Conservation (phyloP, 30 jellyfish, hydroid and myxozoan species). For the Nemopilema nomurai region DNA sequence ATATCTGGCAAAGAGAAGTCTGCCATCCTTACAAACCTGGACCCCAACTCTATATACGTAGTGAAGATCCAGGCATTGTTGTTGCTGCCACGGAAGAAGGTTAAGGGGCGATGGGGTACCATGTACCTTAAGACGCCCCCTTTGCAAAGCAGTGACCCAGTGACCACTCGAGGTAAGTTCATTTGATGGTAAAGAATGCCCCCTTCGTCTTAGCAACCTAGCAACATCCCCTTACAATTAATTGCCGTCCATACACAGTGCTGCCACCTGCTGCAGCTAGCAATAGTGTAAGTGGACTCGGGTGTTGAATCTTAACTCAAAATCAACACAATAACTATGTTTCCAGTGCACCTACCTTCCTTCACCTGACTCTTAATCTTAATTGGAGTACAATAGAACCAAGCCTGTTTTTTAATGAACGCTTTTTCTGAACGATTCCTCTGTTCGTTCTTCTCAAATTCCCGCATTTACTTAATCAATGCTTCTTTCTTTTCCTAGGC, state of each 20-base stretch:
- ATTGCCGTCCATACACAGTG: background rate
- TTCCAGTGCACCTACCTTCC: too few relatives aligned
- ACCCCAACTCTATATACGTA: conserved; percentile 27
- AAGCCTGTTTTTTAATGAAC: too few relatives aligned
- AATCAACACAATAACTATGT: too few relatives aligned
- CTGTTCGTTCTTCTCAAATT: too few relatives aligned
- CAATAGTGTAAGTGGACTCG: too few relatives aligned
- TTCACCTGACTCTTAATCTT: too few relatives aligned
- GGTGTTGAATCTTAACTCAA: too few relatives aligned
- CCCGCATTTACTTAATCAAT: too few relatives aligned
- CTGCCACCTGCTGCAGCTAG: background rate
- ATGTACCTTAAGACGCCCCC: conserved; percentile 56
- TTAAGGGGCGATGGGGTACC: conserved; percentile 50
- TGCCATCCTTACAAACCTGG: conserved; percentile 18
- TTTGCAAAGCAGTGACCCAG: background rate
- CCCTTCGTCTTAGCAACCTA: background rate
- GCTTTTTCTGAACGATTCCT: too few relatives aligned
- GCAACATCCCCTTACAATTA: background rate
- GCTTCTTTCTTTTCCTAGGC: too few relatives aligned
- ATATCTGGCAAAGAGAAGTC: conserved; percentile 32
- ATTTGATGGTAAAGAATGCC: background rate
- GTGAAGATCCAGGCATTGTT: conserved; percentile 64
- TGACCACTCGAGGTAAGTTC: conserved; percentile 2
- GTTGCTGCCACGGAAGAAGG: background rate
- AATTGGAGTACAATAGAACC: too few relatives aligned